phyloP scores from a whole-genome alignment of 2,113 vertebrate species.

The Pygathrix nemaeus region DNA sequence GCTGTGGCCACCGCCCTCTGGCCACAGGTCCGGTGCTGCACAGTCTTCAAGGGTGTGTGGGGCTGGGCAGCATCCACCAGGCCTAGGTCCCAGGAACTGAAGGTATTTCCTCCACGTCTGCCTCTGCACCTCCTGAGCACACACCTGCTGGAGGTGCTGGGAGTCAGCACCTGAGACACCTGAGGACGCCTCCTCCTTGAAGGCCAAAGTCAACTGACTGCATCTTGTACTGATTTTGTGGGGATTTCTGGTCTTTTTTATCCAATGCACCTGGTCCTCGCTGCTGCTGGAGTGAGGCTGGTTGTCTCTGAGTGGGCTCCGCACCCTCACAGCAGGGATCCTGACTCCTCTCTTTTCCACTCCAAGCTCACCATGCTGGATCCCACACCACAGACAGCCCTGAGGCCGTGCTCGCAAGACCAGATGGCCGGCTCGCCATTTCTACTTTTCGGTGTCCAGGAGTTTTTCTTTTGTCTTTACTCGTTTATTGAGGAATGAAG shows the following conservation, averaged over 20 bases:
- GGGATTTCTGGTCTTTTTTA: not conserved
- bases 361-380: fast-evolving
- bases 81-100: fast-evolving
- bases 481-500: not conserved
- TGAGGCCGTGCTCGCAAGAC: too few relatives aligned
- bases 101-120: fast-evolving
- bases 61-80: not conserved
- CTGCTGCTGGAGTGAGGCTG: not conserved
- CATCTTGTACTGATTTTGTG: fast-evolving
- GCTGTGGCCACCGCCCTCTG: not conserved
- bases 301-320: not conserved
- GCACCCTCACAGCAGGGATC: too few relatives aligned
- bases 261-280: fast-evolving
- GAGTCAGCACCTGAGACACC: fast-evolving
- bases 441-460: not conserved
- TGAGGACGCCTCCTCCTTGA: not conserved
- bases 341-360: not conserved
- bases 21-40: fast-evolving
- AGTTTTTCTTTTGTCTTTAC: not conserved
- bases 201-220: fast-evolving
- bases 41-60: fast-evolving
- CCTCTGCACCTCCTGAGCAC: not conserved
- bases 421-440: too few relatives aligned
- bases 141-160: fast-evolving
- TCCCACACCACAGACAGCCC: not conserved